Evolutionary conservation across 2,113 vertebrate genomes (phyloP).

Genomic region (Paramormyrops kingsleyae): DNA sequence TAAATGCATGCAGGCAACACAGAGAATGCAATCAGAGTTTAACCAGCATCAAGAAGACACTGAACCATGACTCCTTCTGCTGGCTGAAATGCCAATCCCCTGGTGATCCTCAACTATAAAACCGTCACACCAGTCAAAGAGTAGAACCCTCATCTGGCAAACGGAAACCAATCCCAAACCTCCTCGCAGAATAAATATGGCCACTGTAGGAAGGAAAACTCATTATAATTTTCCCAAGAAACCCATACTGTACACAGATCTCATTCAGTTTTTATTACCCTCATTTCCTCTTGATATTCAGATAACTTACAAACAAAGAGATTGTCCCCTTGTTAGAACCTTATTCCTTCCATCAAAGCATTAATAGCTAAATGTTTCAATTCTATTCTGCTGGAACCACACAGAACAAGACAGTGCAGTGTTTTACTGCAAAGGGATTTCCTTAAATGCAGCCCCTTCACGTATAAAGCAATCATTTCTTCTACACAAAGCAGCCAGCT

Average conservation of each 20-base stretch:
- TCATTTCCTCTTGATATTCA: conserved; percentile 40
- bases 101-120: not conserved
- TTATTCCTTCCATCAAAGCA: conserved; percentile 18
- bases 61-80: not conserved
- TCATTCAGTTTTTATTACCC: conserved; percentile 9
- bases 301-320: conserved; percentile 30
- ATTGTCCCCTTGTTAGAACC: conserved; percentile 31
- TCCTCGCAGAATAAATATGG: not conserved
- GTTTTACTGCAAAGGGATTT: conserved; percentile 50
- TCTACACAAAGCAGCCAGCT: conserved; percentile 30
- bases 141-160: not conserved
- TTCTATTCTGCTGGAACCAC: conserved; percentile 35
- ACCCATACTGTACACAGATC: conserved; percentile 15
- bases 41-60: not conserved
- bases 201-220: not conserved
- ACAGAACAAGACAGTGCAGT: conserved; percentile 43
- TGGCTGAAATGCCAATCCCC: not conserved
- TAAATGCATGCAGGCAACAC: not conserved
- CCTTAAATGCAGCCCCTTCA: conserved; percentile 43
- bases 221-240: conserved; percentile 21
- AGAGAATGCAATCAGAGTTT: not conserved
- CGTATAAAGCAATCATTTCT: conserved; percentile 39
- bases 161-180: not conserved
- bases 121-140: not conserved
- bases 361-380: conserved; percentile 36